A percentile compares a stretch with the other conserved stretches of the same genome.
Conservation (phyloP, 2,888 invertebrate species). For the Aleiodes alternator region DNA sequence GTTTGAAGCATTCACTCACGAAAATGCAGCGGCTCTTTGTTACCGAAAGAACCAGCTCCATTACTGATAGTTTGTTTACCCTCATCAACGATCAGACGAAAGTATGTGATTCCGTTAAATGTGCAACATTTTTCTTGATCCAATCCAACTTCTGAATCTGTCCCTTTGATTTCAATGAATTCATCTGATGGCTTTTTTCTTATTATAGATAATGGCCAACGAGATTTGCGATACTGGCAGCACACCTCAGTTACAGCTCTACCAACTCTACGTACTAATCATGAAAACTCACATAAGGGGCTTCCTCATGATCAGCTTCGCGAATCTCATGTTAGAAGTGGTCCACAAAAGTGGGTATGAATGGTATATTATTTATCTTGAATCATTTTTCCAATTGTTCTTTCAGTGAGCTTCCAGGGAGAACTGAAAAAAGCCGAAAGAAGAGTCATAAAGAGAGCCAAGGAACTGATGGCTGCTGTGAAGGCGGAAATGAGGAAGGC, state of each 20-base stretch:
- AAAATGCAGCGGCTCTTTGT: constrained; percentile 1
- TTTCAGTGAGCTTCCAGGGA: constrained; percentile 4
- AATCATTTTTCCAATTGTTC: background rate
- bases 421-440: background rate
- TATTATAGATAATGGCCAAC: background rate
- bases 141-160: background rate
- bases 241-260: constrained; percentile 3
- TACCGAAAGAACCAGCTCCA: background rate
- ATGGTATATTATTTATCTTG: background rate
- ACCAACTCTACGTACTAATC: background rate
- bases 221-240: background rate
- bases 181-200: background rate
- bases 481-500: background rate
- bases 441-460: background rate
- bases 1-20: background rate
- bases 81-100: background rate
- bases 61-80: background rate
- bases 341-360: background rate
- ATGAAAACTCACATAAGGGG: background rate
- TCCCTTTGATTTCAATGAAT: no score
- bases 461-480: constrained; percentile 2
- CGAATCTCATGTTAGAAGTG: background rate
- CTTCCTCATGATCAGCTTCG: background rate
- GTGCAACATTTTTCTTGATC: background rate
- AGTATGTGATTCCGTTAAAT: background rate